Percentiles rank a stretch among this genome's conserved stretches.
Conservation (phyloP, 2,797 vertebrate genomes). For the Vireo griseus region DNA sequence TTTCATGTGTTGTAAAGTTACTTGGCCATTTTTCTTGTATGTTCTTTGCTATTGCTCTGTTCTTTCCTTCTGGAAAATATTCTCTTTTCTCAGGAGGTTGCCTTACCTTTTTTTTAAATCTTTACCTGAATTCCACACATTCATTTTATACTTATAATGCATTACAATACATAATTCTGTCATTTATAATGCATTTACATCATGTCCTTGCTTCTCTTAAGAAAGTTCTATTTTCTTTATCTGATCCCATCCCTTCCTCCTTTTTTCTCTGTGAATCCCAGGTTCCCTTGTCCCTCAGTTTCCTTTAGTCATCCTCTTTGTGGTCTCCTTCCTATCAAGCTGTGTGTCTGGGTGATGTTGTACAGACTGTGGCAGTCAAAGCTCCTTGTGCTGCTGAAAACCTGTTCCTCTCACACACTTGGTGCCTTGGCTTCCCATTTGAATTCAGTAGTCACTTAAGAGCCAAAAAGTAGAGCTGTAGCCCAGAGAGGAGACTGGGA, state of each 20-base stretch:
- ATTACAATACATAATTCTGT: neutral
- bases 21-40: neutral
- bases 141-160: neutral
- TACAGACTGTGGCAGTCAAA: neutral
- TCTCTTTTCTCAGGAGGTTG: neutral
- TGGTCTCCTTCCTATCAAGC: neutral
- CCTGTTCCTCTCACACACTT: neutral
- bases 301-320: neutral
- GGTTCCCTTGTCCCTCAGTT: neutral
- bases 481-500: neutral
- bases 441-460: neutral
- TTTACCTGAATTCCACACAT: neutral
- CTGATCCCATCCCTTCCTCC: neutral
- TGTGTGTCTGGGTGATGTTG: fast-evolving
- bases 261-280: neutral
- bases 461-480: neutral
- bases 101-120: neutral
- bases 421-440: neutral
- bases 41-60: neutral
- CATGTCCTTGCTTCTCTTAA: neutral
- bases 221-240: neutral
- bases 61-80: neutral
- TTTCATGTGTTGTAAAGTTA: neutral
- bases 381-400: fast-evolving
- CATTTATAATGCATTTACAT: neutral